phyloP scores from a whole-genome alignment of 2,797 vertebrate genomes.

The Lateolabrax maculatus region DNA sequence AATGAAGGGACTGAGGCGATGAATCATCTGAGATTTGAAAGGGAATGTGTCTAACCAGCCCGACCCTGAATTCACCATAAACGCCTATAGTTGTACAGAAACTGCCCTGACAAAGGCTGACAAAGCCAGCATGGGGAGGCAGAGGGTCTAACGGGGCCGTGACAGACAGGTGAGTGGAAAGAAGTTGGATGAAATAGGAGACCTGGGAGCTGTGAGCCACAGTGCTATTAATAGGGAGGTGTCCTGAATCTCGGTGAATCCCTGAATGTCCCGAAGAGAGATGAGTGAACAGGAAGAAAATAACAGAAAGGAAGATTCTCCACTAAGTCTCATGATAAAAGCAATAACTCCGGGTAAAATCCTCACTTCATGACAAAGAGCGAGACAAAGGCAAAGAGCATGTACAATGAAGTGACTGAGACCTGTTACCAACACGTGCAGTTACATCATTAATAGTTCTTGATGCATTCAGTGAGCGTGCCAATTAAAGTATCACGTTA shows the following conservation, averaged over 20 bases:
- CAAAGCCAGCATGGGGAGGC: not conserved
- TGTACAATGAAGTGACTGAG: conserved; percentile 1
- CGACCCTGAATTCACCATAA: not conserved
- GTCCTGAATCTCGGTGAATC: conserved; percentile 71
- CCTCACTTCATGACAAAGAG: conserved; percentile 4
- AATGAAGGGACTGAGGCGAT: not conserved
- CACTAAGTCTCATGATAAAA: not conserved
- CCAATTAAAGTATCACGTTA: conserved; percentile 71
- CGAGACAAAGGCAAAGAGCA: not conserved
- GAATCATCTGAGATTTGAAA: not conserved
- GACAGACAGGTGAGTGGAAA: conserved; percentile 56
- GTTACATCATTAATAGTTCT: conserved; percentile 41
- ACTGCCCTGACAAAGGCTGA: not conserved
- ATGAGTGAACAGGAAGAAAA: conserved; percentile 33
- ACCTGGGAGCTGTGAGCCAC: conserved; percentile 56
- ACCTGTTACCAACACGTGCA: not conserved
- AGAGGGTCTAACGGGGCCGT: conserved; percentile 4
- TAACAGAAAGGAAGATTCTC: not conserved
- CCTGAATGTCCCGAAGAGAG: conserved; percentile 59
- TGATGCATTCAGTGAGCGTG: conserved; percentile 47
- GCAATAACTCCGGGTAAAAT: not conserved
- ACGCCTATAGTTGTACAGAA: not conserved
- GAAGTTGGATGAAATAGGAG: conserved; percentile 69
- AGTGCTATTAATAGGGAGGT: conserved; percentile 74
- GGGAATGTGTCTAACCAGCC: not conserved